Conservation (phyloP, 2,888 invertebrate species). For the Plagodis dolabraria region DNA sequence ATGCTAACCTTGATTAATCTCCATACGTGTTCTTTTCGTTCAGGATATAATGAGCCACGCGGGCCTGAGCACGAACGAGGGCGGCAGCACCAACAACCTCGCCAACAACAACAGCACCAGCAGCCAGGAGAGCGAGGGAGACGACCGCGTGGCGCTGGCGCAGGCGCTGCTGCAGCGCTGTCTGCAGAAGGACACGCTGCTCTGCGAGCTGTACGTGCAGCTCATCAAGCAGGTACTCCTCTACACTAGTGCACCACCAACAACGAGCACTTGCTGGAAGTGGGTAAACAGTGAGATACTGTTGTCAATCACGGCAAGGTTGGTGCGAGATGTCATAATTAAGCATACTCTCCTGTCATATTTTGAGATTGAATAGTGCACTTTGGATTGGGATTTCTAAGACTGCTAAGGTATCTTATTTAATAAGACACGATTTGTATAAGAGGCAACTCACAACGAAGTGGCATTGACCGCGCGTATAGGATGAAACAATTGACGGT, state of each 20-base stretch:
- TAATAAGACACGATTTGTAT: too few species aligned
- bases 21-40: neutral
- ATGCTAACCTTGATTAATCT: too few species aligned
- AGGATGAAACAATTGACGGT: too few species aligned
- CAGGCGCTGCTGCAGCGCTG: constrained; percentile 96
- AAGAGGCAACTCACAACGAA: too few species aligned
- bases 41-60: constrained; percentile 93
- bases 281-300: too few species aligned
- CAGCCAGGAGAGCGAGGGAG: constrained; percentile 86
- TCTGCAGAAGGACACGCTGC: constrained; percentile 93
- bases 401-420: too few species aligned
- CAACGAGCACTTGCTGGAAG: neutral
- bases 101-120: constrained; percentile 72
- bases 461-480: too few species aligned
- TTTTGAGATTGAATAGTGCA: too few species aligned
- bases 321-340: too few species aligned
- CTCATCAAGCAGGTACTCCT: constrained; percentile 90
- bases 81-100: constrained; percentile 70
- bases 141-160: constrained; percentile 94
- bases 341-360: too few species aligned
- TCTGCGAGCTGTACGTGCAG: constrained; percentile 96
- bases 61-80: constrained; percentile 86
- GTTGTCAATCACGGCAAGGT: too few species aligned
- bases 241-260: neutral
- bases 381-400: too few species aligned